These are phyloP conservation scores for Vespertilio murinus DNA, from an alignment of 2,797 vertebrate genomes.

Conservation along the genomic window DNA sequence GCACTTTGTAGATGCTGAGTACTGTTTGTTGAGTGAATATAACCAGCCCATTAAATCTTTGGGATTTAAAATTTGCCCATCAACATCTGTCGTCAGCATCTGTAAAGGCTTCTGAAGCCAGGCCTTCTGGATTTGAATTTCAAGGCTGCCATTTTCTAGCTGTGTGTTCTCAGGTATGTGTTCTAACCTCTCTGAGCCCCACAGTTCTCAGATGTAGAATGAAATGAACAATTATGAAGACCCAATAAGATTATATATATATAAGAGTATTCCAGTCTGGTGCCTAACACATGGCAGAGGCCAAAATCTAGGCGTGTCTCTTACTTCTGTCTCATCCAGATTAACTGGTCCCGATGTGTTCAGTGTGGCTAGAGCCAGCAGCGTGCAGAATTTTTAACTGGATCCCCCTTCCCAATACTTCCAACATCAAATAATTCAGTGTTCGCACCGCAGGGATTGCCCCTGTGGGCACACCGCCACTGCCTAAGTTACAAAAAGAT, in stretches of 20 bases:
- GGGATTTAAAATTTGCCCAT: background rate
- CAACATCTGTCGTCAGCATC: background rate
- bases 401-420: background rate
- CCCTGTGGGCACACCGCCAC: background rate
- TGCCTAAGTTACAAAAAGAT: background rate
- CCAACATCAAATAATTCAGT: background rate
- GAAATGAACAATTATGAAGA: background rate
- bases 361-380: background rate
- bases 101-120: background rate
- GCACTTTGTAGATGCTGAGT: background rate
- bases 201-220: background rate
- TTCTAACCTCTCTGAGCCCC: background rate
- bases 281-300: background rate
- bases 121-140: background rate
- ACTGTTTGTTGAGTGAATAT: background rate
- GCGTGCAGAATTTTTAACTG: background rate
- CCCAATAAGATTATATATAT: background rate
- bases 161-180: constrained; percentile 6
- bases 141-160: background rate
- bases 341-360: background rate
- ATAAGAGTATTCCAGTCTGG: background rate
- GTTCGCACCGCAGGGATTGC: background rate
- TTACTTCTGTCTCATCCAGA: background rate
- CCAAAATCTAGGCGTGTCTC: background rate
- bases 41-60: background rate